phyloP scores from a whole-genome alignment of 2,888 invertebrate species.

The Oscheius sp. region DNA sequence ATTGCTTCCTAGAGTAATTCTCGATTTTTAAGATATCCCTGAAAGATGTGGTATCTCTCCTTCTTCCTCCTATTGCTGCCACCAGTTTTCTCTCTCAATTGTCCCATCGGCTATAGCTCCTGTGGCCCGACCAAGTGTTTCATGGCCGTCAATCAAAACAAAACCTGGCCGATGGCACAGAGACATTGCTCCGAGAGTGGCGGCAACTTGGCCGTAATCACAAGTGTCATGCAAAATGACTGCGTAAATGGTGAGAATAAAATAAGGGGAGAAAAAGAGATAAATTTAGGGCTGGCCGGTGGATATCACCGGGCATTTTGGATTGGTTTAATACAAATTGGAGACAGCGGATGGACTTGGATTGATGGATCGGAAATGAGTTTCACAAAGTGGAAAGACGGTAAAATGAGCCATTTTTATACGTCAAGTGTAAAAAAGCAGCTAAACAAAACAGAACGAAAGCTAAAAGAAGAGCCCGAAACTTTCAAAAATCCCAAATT shows the following conservation, averaged over 20 bases:
- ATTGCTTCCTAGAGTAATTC: too few species aligned
- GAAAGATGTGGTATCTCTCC: neutral
- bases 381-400: conserved; percentile 12
- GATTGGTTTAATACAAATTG: conserved; percentile 12
- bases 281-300: conserved; percentile 4
- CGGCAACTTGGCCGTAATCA: neutral
- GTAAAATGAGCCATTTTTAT: neutral
- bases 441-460: neutral
- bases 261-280: neutral
- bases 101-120: neutral
- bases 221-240: conserved; percentile 13
- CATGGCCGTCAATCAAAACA: conserved; percentile 13
- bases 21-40: neutral
- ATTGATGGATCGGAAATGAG: conserved; percentile 21
- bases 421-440: too few species aligned
- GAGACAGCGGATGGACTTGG: conserved; percentile 11
- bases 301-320: neutral
- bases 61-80: neutral
- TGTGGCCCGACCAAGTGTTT: conserved; percentile 9
- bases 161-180: conserved; percentile 14
- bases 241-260: conserved; percentile 6
- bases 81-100: neutral
- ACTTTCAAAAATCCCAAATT: neutral
- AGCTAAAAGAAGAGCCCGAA: neutral
- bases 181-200: conserved; percentile 13